A percentile compares a stretch with the other conserved stretches of the same genome.
Conservation (phyloP, 1,140 invertebrate genomes). For the Apis dorsata region DNA sequence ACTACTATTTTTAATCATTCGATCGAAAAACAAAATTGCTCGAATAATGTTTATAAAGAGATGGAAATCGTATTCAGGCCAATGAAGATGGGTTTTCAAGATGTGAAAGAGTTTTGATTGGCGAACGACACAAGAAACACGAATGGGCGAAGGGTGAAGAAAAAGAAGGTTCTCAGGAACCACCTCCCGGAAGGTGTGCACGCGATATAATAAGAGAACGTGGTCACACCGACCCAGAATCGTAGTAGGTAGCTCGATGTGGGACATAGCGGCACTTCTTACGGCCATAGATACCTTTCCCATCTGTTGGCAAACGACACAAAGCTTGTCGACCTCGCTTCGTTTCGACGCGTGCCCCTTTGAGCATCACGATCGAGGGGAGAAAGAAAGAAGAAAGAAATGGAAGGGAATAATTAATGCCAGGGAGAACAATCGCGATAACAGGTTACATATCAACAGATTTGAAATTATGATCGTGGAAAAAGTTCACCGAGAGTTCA, state of each 20-base stretch:
- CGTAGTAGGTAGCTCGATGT: conserved; percentile 67
- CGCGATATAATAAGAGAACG: conserved; percentile 53
- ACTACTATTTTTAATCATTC: too few species aligned
- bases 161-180: conserved; percentile 9
- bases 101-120: too few species aligned
- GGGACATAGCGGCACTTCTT: conserved; percentile 77
- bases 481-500: not conserved
- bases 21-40: too few species aligned
- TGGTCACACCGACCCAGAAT: conserved; percentile 62
- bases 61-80: too few species aligned
- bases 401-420: conserved; percentile 12
- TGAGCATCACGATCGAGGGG: not conserved
- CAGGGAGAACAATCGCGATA: not conserved
- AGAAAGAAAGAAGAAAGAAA: not conserved
- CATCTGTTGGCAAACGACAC: conserved; percentile 45
- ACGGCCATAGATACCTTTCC: conserved; percentile 63
- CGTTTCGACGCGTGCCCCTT: conserved; percentile 17
- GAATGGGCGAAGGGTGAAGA: not conserved
- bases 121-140: too few species aligned
- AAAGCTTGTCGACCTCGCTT: conserved; percentile 54
- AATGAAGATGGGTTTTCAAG: too few species aligned
- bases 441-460: not conserved
- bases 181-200: conserved; percentile 43
- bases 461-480: not conserved
- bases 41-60: too few species aligned